phyloP scores from a whole-genome alignment of 2,888 invertebrate species.

The Ichneumoninae sp. region DNA sequence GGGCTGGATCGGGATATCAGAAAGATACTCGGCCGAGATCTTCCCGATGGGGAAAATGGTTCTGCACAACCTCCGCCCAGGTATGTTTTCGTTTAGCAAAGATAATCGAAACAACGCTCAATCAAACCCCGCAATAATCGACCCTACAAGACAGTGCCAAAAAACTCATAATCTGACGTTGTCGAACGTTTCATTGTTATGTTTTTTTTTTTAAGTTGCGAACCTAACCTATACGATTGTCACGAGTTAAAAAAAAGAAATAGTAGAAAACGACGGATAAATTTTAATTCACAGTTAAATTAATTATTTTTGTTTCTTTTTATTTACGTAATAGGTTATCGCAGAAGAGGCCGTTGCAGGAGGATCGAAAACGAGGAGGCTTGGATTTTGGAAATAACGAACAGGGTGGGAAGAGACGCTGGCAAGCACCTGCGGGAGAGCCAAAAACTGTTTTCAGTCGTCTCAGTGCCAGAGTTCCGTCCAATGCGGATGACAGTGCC shows the following conservation, averaged over 20 bases:
- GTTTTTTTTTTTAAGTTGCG: not conserved
- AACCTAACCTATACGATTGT: conserved; percentile 28
- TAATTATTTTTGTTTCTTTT: conserved; percentile 25
- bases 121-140: not conserved
- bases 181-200: not conserved
- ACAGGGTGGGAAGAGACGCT: conserved; percentile 78
- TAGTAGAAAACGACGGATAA: not conserved
- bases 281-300: not conserved
- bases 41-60: conserved; percentile 82
- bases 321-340: conserved; percentile 71
- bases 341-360: conserved; percentile 80
- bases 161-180: not conserved
- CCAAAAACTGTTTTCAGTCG: conserved; percentile 83
- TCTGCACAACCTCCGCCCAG: conserved; percentile 75
- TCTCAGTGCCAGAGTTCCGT: conserved; percentile 81
- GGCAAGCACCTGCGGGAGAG: conserved; percentile 77
- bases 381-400: conserved; percentile 80
- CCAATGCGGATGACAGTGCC: conserved; percentile 82
- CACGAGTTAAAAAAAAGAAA: not conserved
- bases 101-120: not conserved
- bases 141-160: not conserved
- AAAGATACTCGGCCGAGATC: conserved; percentile 82
- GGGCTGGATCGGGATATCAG: conserved; percentile 82
- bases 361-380: conserved; percentile 79
- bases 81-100: conserved; percentile 60